phyloP scores from a whole-genome alignment of 2,797 vertebrate genomes.

The Gallirallus australis region DNA sequence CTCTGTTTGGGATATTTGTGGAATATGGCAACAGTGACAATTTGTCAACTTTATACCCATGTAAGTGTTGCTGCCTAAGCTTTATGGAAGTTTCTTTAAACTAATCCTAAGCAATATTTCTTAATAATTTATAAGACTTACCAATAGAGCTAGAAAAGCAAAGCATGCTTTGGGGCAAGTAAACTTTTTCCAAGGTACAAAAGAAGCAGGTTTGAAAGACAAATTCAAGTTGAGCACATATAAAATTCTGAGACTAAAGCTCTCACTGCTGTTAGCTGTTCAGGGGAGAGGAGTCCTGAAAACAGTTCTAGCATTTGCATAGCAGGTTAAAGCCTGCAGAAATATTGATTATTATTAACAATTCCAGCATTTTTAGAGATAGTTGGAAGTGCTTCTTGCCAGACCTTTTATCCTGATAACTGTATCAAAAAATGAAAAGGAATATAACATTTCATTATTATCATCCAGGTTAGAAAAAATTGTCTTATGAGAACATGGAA shows the following conservation, averaged over 20 bases:
- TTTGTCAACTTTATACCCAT: slow-evolving; percentile 69
- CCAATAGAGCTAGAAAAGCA: background rate
- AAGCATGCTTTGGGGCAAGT: background rate
- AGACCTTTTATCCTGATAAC: background rate
- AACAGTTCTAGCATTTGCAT: background rate
- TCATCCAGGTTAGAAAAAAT: background rate
- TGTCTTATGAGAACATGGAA: background rate
- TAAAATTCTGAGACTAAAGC: background rate
- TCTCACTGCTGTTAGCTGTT: background rate
- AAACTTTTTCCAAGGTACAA: background rate
- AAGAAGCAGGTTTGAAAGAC: background rate
- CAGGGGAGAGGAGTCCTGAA: background rate
- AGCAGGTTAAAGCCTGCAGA: background rate
- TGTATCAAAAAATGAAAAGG: background rate
- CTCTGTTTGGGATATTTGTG: slow-evolving; percentile 88
- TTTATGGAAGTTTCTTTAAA: background rate
- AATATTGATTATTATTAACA: background rate
- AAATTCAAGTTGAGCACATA: background rate
- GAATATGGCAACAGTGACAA: background rate
- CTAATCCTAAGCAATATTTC: background rate
- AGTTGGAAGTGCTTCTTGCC: background rate
- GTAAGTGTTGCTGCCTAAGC: slow-evolving; percentile 84
- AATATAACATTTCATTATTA: background rate
- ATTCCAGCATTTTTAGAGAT: background rate
- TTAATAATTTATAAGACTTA: background rate